A percentile compares a stretch with the other conserved stretches of the same genome.
Evolutionary conservation across 2,888 invertebrate species (phyloP).

Genomic region (Chloroclysta siterata): DNA sequence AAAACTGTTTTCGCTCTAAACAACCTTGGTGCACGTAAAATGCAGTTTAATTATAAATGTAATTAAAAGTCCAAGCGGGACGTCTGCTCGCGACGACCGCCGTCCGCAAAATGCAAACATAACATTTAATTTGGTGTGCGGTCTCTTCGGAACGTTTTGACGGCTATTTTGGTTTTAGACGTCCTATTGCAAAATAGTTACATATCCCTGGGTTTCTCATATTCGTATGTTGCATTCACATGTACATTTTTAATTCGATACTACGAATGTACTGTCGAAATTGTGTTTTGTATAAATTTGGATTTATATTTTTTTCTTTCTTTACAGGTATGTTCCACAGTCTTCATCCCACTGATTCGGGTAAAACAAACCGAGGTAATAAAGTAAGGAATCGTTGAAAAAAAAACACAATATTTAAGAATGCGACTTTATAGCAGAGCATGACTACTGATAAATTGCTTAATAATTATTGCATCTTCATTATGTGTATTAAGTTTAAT

Average conservation of each 20-base stretch:
- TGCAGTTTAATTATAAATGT: slow-evolving; percentile 67
- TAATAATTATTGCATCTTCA: slow-evolving; percentile 3
- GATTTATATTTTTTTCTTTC: slow-evolving; percentile 3
- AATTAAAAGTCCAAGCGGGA: slow-evolving; percentile 56
- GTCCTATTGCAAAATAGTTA: slow-evolving; percentile 15
- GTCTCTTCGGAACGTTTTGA: slow-evolving; percentile 56
- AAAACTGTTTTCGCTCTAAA: slow-evolving; percentile 2
- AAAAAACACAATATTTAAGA: background rate
- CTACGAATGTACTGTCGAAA: too few relatives aligned
- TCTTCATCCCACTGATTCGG: background rate
- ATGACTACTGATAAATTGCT: slow-evolving; percentile 1
- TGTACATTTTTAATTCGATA: too few relatives aligned
- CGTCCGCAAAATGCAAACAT: slow-evolving; percentile 61
- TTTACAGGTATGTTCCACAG: slow-evolving; percentile 8
- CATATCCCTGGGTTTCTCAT: slow-evolving; percentile 12
- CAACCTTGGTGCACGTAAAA: slow-evolving; percentile 27
- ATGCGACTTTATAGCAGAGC: background rate
- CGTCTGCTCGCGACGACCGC: slow-evolving; percentile 51
- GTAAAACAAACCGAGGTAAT: background rate
- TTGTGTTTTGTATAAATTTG: background rate
- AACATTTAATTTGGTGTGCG: slow-evolving; percentile 65
- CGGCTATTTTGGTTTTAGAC: slow-evolving; percentile 46
- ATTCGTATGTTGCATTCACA: background rate
- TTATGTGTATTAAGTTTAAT: slow-evolving; percentile 29
- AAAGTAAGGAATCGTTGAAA: background rate